These are phyloP conservation scores for Dromiciops gliroides DNA, from an alignment of 2,113 vertebrate species.

Conservation along the genomic window DNA sequence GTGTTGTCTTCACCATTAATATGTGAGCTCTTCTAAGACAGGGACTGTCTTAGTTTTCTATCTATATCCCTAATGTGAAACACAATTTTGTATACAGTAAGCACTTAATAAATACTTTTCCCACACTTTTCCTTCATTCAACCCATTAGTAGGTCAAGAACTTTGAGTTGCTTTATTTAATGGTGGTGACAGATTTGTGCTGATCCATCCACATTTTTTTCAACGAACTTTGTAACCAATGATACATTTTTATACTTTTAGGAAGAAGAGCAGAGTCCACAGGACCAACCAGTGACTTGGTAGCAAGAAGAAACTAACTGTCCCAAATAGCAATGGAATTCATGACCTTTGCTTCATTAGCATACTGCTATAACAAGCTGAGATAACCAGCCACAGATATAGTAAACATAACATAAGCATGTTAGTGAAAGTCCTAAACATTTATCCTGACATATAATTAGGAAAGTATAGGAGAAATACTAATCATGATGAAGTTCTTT, in stretches of 20 bases:
- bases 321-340: no score
- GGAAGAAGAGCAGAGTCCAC: background rate
- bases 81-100: background rate
- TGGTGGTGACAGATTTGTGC: background rate
- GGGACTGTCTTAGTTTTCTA: background rate
- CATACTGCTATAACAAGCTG: no score
- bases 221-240: background rate
- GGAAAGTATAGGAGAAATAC: no score
- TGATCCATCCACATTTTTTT: background rate
- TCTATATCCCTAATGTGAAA: background rate
- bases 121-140: background rate
- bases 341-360: no score
- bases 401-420: no score
- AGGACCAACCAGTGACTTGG: no score
- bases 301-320: no score
- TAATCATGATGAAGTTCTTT: no score
- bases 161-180: background rate
- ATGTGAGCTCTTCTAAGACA: background rate
- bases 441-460: no score
- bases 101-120: background rate
- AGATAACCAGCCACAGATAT: no score
- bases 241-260: background rate
- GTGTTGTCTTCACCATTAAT: background rate
- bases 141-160: background rate
- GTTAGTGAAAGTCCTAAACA: no score